These are phyloP conservation scores for Alethe castanea DNA, from an alignment of 2,113 vertebrate genomes.

Conservation along the genomic window DNA sequence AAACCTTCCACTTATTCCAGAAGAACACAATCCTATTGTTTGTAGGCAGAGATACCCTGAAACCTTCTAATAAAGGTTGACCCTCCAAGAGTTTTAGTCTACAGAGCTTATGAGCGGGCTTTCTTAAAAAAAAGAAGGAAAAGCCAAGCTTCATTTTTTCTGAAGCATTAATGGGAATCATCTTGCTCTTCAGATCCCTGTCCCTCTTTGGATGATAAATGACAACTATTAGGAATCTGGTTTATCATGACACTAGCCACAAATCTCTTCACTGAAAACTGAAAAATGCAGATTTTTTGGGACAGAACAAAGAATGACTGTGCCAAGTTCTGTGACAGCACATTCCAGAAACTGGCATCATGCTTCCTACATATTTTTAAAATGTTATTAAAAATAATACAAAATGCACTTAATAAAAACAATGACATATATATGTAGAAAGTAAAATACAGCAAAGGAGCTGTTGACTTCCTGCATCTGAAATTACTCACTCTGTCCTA, in stretches of 20 bases:
- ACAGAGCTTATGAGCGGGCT: background rate
- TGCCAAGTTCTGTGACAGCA: background rate
- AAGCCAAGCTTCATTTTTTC: background rate
- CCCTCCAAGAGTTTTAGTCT: background rate
- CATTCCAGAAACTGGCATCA: background rate
- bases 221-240: background rate
- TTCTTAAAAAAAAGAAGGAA: background rate
- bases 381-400: background rate
- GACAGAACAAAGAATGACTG: background rate
- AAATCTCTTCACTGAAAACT: background rate
- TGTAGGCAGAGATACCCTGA: background rate
- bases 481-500: background rate
- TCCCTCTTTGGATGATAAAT: background rate
- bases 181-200: background rate
- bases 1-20: background rate
- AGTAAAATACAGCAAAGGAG: background rate
- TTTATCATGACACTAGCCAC: background rate
- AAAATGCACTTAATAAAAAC: background rate
- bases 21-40: background rate
- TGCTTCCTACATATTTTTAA: background rate
- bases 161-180: background rate
- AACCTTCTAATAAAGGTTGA: background rate
- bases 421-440: background rate
- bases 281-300: background rate
- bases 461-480: background rate